Conservation (phyloP, 1,140 invertebrate species). For the Tribolium madens region DNA sequence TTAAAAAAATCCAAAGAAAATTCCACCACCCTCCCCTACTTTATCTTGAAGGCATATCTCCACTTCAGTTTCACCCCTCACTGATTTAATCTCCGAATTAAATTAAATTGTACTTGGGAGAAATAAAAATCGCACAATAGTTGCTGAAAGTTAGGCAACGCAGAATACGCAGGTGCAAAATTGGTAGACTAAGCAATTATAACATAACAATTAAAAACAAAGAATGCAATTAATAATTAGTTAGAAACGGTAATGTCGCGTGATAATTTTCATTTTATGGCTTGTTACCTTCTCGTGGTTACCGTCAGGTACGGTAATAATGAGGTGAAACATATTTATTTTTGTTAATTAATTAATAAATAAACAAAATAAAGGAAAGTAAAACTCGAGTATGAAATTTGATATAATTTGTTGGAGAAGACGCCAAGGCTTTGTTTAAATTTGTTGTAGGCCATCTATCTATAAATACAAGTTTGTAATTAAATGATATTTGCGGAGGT, state of each 20-base stretch:
- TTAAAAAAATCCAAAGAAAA: not conserved
- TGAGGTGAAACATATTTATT: no score
- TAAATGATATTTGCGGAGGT: not conserved
- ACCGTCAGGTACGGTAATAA: no score
- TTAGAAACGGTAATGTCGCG: not conserved
- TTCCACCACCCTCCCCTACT: not conserved
- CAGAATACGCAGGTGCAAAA: slow-evolving; percentile 15
- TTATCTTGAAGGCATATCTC: not conserved
- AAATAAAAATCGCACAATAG: not conserved
- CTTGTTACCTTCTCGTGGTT: no score
- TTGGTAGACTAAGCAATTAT: slow-evolving; percentile 1
- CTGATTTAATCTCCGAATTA: not conserved
- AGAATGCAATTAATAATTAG: not conserved
- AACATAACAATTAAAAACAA: not conserved
- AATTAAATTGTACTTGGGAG: not conserved
- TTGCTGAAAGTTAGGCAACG: slow-evolving; percentile 28
- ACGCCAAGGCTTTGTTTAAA: slow-evolving; percentile 12
- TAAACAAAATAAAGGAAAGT: no score
- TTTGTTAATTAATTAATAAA: no score
- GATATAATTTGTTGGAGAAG: not conserved
- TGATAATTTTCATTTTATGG: not conserved
- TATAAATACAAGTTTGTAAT: slow-evolving; percentile 15
- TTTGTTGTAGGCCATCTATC: not conserved
- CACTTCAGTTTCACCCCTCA: not conserved
- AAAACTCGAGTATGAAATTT: not conserved